These are phyloP conservation scores for Rhagoletis zephyria DNA, from an alignment of 1,140 invertebrate genomes.

Conservation along the genomic window DNA sequence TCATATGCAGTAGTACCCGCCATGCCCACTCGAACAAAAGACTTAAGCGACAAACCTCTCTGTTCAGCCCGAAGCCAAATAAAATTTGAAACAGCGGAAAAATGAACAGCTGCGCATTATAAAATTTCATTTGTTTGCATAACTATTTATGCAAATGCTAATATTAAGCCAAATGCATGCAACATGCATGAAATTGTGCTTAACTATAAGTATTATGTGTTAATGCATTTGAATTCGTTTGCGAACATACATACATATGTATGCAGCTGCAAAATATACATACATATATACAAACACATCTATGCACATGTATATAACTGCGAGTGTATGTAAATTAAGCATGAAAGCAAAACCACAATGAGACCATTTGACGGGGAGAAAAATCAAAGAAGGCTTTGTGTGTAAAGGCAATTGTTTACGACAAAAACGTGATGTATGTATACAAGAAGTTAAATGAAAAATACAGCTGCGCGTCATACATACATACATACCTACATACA, in stretches of 20 bases:
- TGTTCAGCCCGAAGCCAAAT: background rate
- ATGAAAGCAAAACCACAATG: slow-evolving; percentile 2
- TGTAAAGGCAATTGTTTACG: slow-evolving; percentile 34
- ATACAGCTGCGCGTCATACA: slow-evolving; percentile 3
- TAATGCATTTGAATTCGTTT: background rate
- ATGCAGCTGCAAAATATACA: background rate
- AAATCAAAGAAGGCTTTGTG: background rate
- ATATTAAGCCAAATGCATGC: background rate
- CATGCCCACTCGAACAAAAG: background rate
- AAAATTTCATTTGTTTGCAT: slow-evolving; percentile 2
- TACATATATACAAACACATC: too few species aligned
- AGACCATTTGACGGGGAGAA: background rate
- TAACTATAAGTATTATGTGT: background rate
- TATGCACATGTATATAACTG: background rate
- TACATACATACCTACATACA: too few species aligned
- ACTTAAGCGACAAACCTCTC: slow-evolving; percentile 20
- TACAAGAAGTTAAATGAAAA: slow-evolving; percentile 37
- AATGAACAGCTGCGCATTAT: background rate
- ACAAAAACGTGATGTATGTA: slow-evolving; percentile 26
- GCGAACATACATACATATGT: background rate
- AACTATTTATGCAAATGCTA: slow-evolving; percentile 38
- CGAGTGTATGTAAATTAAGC: background rate
- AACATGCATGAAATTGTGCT: slow-evolving; percentile 17
- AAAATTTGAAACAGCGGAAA: slow-evolving; percentile 2
- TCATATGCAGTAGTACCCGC: too few species aligned